Evolutionary conservation across 2,888 invertebrate species (phyloP), one percentile per base, ranked within the genome.

Genomic region (Tigriopus californicus): DNA sequence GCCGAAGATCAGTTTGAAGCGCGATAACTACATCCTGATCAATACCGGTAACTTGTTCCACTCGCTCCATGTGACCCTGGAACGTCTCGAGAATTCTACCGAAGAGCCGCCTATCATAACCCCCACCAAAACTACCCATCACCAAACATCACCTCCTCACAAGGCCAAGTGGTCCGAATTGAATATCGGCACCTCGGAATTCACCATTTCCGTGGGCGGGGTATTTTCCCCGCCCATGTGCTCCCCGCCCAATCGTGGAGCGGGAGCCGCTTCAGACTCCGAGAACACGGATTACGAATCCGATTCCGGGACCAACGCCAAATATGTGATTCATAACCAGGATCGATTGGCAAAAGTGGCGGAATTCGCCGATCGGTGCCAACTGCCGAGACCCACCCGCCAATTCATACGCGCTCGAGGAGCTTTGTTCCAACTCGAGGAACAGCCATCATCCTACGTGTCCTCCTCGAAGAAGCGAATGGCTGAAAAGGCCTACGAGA

Each of bases 1-100:
- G 61, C 70, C 73, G 12, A 66, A 66, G 46, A 67, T 72, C 25
- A 73, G 72, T 61, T 68, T 77, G 63, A 74, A 74, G 65, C 69
- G 71, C 55, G 72, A 74, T 63, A 72, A 74, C 51, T 68, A 82
- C 65, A 82, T 86, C 61, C 79, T 89, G 52, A 79, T 89, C 57
- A 86, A 88, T 70, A 85, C 88, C 1, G 88, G 88, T 62, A 82
- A 82, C 67, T 85, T 83, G 72, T 79, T 89, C 65, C 85, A 89
- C 66, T 83, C 86, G 67, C 73, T 89, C 41, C 75, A 76, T 64
- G 75, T 80, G 40, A 80, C 81, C 61, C 66, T 76, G 61, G 71
- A 74, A 59, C 70, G 70, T 61, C 54, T 60, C 52, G 61, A 60
- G 15, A 13, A 18, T 44, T 47, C 13, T 24, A 22, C 40, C 25